Conservation (phyloP, 1,140 invertebrate genomes). For the Steinernema feltiae region DNA sequence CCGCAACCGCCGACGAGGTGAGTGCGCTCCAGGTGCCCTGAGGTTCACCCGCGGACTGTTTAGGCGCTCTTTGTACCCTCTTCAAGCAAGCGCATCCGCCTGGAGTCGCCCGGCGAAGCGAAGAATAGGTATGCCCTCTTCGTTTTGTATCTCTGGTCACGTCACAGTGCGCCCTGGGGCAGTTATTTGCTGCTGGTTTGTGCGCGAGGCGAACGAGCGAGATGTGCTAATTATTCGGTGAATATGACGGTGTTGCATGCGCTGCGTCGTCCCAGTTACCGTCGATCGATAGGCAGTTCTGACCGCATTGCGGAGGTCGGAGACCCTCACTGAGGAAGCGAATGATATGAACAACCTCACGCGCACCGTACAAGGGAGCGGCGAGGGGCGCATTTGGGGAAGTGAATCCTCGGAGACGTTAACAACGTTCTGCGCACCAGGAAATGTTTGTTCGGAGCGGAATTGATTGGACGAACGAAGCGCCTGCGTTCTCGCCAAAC, state of each 20-base stretch:
- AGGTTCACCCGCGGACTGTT: background rate
- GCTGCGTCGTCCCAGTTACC: conserved; percentile 10
- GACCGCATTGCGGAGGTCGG: conserved; percentile 8
- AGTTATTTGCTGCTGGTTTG: background rate
- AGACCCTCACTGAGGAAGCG: background rate
- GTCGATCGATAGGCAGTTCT: background rate
- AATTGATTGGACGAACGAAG: no score
- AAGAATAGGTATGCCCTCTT: conserved; percentile 10
- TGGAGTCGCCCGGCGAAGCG: background rate
- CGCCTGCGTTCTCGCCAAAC: no score
- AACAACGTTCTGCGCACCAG: no score
- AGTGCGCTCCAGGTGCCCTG: background rate
- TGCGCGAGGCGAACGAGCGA: background rate
- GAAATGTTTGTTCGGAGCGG: no score
- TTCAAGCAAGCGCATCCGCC: conserved; percentile 1
- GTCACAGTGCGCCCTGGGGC: background rate
- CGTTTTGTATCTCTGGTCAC: background rate
- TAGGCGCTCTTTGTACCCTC: background rate
- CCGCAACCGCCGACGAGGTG: conserved; percentile 51
- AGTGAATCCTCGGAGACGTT: no score
- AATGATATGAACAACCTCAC: background rate
- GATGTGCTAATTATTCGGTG: conserved; percentile 10
- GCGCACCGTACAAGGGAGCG: background rate
- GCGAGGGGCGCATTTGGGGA: no score
- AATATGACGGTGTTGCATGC: conserved; percentile 9